phyloP scores from a whole-genome alignment of 2,113 vertebrate species.

The Oncorhynchus tshawytscha region DNA sequence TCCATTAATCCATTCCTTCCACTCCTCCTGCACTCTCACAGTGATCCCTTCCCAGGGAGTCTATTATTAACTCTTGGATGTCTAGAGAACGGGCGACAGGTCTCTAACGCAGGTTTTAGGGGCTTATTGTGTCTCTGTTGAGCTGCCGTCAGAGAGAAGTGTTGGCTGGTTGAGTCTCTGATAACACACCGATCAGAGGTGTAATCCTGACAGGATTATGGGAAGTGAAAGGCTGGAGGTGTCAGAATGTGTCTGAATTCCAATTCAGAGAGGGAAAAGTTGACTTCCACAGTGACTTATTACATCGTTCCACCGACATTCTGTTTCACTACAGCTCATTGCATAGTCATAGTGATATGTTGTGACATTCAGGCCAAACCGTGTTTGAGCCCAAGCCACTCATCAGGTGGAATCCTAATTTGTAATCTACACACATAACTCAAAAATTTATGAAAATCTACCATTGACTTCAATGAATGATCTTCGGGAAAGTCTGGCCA shows the following conservation, averaged over 20 bases:
- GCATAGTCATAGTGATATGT: too few species aligned
- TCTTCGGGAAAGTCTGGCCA: neutral
- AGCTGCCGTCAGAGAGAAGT: conserved; percentile 60
- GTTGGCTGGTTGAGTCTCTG: conserved; percentile 48
- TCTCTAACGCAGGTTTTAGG: conserved; percentile 49
- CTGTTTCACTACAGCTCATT: too few species aligned
- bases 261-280: too few species aligned
- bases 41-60: conserved; percentile 64
- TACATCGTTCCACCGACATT: too few species aligned
- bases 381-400: too few species aligned
- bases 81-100: conserved; percentile 34
- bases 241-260: conserved; percentile 1
- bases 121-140: conserved; percentile 52
- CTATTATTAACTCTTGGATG: conserved; percentile 57
- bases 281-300: too few species aligned
- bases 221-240: conserved; percentile 58
- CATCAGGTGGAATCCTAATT: too few species aligned
- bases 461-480: neutral
- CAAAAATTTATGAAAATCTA: too few species aligned
- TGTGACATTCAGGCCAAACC: too few species aligned
- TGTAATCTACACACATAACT: too few species aligned
- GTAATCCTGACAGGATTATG: conserved; percentile 66
- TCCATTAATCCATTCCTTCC: too few species aligned
- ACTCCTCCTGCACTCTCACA: conserved; percentile 50
- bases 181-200: conserved; percentile 67